Base-by-base conservation (phyloP, 2,797 vertebrate species). In the Pelochelys cantorii region DNA sequence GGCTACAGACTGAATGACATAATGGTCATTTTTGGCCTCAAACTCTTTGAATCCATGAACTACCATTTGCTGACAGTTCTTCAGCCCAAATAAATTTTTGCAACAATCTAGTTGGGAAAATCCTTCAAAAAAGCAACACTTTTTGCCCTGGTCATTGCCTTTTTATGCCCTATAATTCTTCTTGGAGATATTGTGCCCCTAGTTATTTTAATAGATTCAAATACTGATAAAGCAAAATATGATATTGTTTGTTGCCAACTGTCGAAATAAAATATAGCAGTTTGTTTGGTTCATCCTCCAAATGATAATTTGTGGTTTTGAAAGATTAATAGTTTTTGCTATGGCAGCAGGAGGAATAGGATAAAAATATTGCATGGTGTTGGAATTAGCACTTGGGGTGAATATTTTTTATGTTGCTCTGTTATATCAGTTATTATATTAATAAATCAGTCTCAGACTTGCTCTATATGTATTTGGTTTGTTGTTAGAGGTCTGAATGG, bases 251-350 rank as follows among this genome's bases (percentile, higher is more conserved):
- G 34, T 90, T 60, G 57, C 88, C 55, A 84, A 81, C 86, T 86
- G 5, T 20, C n/a, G 81, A 78, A 88, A 79, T 78, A 86, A 94
- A 93, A 87, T 89, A 89, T 4, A 54, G 3, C 37, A n/a, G 1
- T 18, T 92, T 95, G 88, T 12, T 91, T 96, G 89, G 18, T 65
- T 86, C 71, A 74, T 89, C 3, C 29, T 88, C 90, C 89, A 90
- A 55, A 77, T 81, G 90, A 87, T 81, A 7, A 93, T 87, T 94
- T 85, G 14, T 25, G 88, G 52, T 86, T 22, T 89, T 85, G 55
- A 55, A 82, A 34, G 27, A 13, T 86, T 89, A 86, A 88, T 60
- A 88, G 2, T 3, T 89, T 29, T 55, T 87, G 2, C 89, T 86
- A 89, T 17, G 27, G 48, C 37, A 77, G 11, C 54, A 77, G 79